Evolutionary conservation across 2,888 invertebrate genomes (phyloP), one percentile per base, ranked within the genome.

Genomic region (Polia nebulosa): DNA sequence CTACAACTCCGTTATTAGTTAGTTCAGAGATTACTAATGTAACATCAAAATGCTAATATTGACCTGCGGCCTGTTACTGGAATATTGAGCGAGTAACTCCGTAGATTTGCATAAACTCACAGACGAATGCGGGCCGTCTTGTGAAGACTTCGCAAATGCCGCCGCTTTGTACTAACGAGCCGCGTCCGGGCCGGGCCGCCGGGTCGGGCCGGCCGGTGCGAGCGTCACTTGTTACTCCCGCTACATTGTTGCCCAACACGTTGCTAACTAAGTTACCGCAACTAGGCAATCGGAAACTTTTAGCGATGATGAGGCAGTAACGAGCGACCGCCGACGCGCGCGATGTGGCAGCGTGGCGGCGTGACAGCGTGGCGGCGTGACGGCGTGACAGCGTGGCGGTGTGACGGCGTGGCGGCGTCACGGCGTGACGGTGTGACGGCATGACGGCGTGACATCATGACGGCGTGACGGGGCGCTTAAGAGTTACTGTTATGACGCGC

Each of bases 51-150:
- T 63, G 62, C 62, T 62, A 79, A 82, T 68, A 72, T 75, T 68
- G 68, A 47, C 65, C 41, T 45, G 59, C 20, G 55, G 62, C 27
- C 44, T 49, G 45, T 44, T 53, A 45, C 52, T 44, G 22, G 39
- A 49, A 49, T 47, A 32, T 53, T 52, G 39, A 66, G 45, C 22
- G 41, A 66, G 45, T n/a, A 68, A 63, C 65, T 68, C 56, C 25
- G 6, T 57, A 32, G 11, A 81, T 75, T 80, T 58, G 29, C 83
- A 82, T 82, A 69, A 69, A 79, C 70, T 65, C 39, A 36, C 65
- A 68, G 39, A 56, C 39, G 3, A 59, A 39, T 41, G 47, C 53
- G 49, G 36, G 34, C 56, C 27, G 44, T 45, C 49, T 63, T 7
- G 22, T 27, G 22, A 25, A 7, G 13, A 8, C 25, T 39, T 4